A percentile compares a stretch with the other conserved stretches of the same genome.
Evolutionary conservation across 2,113 vertebrate species (phyloP).

Genomic region (Petrocephalus zakoni): DNA sequence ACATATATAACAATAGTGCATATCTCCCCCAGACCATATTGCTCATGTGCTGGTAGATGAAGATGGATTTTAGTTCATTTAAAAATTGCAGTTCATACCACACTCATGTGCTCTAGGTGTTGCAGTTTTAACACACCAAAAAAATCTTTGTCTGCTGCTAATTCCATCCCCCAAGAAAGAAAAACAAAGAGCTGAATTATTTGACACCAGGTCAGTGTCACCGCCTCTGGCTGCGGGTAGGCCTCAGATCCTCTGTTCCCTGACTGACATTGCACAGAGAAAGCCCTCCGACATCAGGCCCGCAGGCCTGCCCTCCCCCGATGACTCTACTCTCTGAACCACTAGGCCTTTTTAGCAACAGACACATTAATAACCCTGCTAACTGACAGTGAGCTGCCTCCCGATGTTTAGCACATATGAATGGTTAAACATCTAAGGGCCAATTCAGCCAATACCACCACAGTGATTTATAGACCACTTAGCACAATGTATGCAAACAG

Average conservation of each 20-base stretch:
- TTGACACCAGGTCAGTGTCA: slow-evolving; percentile 11
- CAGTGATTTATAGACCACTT: slow-evolving; percentile 10
- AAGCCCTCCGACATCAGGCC: not conserved
- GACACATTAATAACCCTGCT: slow-evolving; percentile 10
- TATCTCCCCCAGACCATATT: not conserved
- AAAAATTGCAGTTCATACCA: not conserved
- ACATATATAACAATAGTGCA: not conserved
- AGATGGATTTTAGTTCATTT: not conserved
- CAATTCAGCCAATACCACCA: not conserved
- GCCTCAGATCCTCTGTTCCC: not conserved
- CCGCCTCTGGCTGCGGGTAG: not conserved
- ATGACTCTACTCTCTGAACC: not conserved
- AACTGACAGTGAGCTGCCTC: slow-evolving; percentile 8
- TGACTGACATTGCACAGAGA: not conserved
- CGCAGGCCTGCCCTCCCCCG: not conserved
- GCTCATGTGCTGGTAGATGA: not conserved
- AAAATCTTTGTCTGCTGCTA: not conserved
- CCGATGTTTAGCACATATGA: not conserved
- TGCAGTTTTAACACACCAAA: not conserved
- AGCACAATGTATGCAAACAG: not conserved
- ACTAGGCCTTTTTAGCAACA: slow-evolving; percentile 8
- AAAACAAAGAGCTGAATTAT: slow-evolving; percentile 18
- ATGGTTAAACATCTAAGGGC: slow-evolving; percentile 19
- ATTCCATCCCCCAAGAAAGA: slow-evolving; percentile 17
- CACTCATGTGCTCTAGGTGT: not conserved